phyloP scores from a whole-genome alignment of 1,140 invertebrate genomes.

The Tenebrio molitor region DNA sequence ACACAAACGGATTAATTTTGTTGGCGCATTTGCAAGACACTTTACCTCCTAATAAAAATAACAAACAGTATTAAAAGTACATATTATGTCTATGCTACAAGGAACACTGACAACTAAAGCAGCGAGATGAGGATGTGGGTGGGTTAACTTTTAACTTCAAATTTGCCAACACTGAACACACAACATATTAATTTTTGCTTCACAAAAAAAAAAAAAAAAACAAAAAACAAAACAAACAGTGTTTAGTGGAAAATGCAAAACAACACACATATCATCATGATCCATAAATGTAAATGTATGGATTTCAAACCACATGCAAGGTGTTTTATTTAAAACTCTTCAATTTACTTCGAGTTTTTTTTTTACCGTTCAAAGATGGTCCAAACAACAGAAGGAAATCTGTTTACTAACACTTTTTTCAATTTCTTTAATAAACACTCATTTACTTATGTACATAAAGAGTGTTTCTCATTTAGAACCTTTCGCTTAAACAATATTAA shows the following conservation, averaged over 20 bases:
- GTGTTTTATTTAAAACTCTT: constrained; percentile 34
- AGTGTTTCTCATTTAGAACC: too few species aligned
- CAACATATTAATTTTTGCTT: constrained; percentile 40
- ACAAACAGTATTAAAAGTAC: constrained; percentile 56
- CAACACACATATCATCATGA: constrained; percentile 25
- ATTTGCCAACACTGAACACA: constrained; percentile 42
- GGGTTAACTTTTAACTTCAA: constrained; percentile 43
- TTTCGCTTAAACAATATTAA: too few species aligned
- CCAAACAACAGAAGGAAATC: background rate
- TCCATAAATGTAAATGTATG: background rate
- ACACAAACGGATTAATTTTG: constrained; percentile 43
- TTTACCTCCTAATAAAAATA: constrained; percentile 49
- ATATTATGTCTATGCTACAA: constrained; percentile 59
- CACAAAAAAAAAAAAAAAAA: constrained; percentile 33
- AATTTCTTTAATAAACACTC: too few species aligned
- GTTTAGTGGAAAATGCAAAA: constrained; percentile 40
- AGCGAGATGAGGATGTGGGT: constrained; percentile 51
- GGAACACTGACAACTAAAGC: constrained; percentile 65
- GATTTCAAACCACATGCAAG: constrained; percentile 25
- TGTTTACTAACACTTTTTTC: too few species aligned
- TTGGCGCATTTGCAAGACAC: constrained; percentile 56
- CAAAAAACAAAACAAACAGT: constrained; percentile 29
- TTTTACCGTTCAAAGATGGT: background rate
- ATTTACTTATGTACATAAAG: too few species aligned
- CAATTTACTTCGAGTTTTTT: background rate